A percentile compares a stretch with the other conserved stretches of the same genome.
These are phyloP conservation scores for Euglossa dilemma DNA, from an alignment of 1,140 invertebrate species.

Conservation along the genomic window DNA sequence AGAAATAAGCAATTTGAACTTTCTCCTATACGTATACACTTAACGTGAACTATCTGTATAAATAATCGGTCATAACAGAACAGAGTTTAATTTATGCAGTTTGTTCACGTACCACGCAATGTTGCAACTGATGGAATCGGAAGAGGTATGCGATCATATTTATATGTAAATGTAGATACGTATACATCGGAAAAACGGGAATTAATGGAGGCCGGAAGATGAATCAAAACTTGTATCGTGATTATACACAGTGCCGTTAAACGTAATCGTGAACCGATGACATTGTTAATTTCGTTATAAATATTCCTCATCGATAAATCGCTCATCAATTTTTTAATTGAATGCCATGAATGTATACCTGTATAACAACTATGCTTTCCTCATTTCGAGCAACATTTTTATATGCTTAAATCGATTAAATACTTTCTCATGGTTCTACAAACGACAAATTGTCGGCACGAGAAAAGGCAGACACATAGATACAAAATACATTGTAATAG, in stretches of 20 bases:
- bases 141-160: constrained; percentile 56
- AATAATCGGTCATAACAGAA: constrained; percentile 31
- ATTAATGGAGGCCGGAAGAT: constrained; percentile 13
- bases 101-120: constrained; percentile 45
- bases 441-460: background rate
- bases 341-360: background rate
- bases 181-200: constrained; percentile 26
- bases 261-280: background rate
- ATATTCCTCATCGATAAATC: constrained; percentile 3
- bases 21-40: background rate
- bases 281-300: constrained; percentile 44
- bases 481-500: constrained; percentile 27
- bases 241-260: constrained; percentile 28
- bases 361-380: background rate
- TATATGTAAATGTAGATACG: constrained; percentile 62
- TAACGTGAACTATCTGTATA: constrained; percentile 6
- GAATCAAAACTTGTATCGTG: constrained; percentile 39
- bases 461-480: constrained; percentile 15
- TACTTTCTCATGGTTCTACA: background rate
- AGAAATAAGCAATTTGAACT: background rate
- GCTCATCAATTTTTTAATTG: background rate
- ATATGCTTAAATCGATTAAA: background rate
- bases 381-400: background rate
- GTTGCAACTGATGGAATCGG: constrained; percentile 46
- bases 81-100: constrained; percentile 63